Base-by-base conservation (phyloP, 2,113 vertebrate genomes). In the Apus apus region DNA sequence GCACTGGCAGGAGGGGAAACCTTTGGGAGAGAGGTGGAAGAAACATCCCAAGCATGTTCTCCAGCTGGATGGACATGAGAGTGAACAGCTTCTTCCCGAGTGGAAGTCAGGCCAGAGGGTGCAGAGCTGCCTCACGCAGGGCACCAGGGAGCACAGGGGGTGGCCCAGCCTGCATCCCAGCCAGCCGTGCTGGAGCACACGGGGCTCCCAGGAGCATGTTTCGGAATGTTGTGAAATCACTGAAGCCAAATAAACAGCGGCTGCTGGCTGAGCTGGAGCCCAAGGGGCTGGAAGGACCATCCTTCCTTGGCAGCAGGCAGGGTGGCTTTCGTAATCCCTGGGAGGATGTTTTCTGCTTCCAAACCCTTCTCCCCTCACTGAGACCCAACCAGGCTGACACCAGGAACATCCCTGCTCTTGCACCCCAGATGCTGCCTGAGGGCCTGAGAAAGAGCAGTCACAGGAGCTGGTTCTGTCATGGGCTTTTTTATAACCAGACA, bases 251-350 rank as follows among this genome's bases (percentile, higher is more conserved):
- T 6, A 91, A 90, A 74, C 80, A 82, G 94, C 57, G 2, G 48
- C 72, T 86, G 64, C 90, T 95, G 84, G 88, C 90, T 20, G 70
- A 92, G 68, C 43, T 53, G 70, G 34, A 85, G 82, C 85, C 88
- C 85, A 9, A 4, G 88, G 36, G 58, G 57, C 76, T 84, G 76
- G 34, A 92, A 64, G 73, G 57, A 65, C 73, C 93, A 87, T 51
- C 83, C 32, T 53, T 60, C 86, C 76, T 65, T 89, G 83, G 95
- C 79, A 81, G 23, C 27, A 72, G 2, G 79, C 83, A 64, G 50
- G 3, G 1, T 2, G 61, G 72, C 79, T 93, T 94, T 94, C 15
- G 8, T 85, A 88, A 90, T 51, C 46, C 36, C 67, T 45, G 67
- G 21, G 67, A 85, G 58, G 66, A 51, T 7, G 0, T 25, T 0